Evolutionary conservation across 1,140 invertebrate species (phyloP), one percentile per base, ranked within the genome.

Genomic region (Druon quercuslanigerum): DNA sequence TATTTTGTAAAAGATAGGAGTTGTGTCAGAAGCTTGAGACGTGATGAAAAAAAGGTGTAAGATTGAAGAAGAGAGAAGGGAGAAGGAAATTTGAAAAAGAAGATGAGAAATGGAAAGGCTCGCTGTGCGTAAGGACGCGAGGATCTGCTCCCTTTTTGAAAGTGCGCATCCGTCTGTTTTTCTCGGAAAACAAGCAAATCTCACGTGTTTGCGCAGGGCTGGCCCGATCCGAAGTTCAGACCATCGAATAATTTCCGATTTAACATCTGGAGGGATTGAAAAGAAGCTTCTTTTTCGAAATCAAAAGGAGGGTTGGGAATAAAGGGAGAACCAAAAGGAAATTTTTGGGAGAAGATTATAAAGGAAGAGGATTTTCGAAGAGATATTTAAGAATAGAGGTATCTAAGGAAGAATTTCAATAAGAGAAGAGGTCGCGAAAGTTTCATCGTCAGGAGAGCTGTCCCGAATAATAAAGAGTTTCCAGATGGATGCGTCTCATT

Each of bases 111-210:
- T 46, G 60, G 25, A 46, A 33, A 51, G 66, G 25, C 60, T 54
- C 17, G 20, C 50, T 54, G 46, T 16, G 50, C n/a, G 51, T 66
- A 46, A 50, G 17, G 40, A 73, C 40, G 51, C 52, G 66, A 74
- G n/a, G 20, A 54, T 57, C 66, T 76, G 77, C 25, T 71, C 19
- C 56, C 71, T 71, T 77, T 74, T 80, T 78, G 77, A 74, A 52
- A 83, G 13, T 76, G 84, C 80, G 84, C 84, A 86, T 84, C 84
- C 78, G 79, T 74, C 84, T 85, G 85, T 86, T 86, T 86, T 83
- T 79, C 20, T 74, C 73, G 79, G 40, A 54, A 85, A 86, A 86
- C 84, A 85, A 85, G 76, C 19, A 40, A n/a, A 20, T n/a, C 77
- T 85, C 82, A 79, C 80, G 82, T 79, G 84, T 72, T 85, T 86